Evolutionary conservation across 1,140 invertebrate genomes (phyloP).

Genomic region (Achatina immaculata): DNA sequence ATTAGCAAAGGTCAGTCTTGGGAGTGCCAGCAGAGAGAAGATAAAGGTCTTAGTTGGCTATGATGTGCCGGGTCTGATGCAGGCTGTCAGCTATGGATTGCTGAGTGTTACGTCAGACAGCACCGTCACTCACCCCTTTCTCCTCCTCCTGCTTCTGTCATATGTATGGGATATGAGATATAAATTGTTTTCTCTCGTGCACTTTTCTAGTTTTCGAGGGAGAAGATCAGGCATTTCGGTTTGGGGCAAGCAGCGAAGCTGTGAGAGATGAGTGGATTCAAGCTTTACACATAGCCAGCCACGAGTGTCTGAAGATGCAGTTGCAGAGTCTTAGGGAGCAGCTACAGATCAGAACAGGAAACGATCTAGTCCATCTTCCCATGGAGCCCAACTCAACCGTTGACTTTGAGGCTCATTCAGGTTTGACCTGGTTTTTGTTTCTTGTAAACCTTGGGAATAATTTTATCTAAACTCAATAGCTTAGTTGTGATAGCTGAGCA

Average conservation of each 20-base stretch:
- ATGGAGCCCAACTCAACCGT: constrained; percentile 54
- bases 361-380: constrained; percentile 59
- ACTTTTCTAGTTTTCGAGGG: constrained; percentile 79
- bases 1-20: too few relatives aligned
- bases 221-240: constrained; percentile 78
- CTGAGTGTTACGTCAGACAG: too few relatives aligned
- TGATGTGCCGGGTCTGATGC: too few relatives aligned
- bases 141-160: too few relatives aligned
- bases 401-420: constrained; percentile 59
- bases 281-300: constrained; percentile 86
- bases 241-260: constrained; percentile 83
- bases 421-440: constrained; percentile 37
- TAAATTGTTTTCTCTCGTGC: constrained; percentile 32
- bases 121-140: too few relatives aligned
- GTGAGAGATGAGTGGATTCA: constrained; percentile 91
- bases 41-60: too few relatives aligned
- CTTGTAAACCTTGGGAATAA: too few relatives aligned
- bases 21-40: too few relatives aligned
- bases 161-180: too few relatives aligned
- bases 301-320: constrained; percentile 84
- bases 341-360: constrained; percentile 65
- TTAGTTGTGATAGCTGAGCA: too few relatives aligned
- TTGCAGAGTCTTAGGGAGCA: constrained; percentile 77
- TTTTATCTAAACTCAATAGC: too few relatives aligned
- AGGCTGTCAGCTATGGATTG: too few relatives aligned